Conservation (phyloP, 2,113 vertebrate genomes). For the Arizona elegans region DNA sequence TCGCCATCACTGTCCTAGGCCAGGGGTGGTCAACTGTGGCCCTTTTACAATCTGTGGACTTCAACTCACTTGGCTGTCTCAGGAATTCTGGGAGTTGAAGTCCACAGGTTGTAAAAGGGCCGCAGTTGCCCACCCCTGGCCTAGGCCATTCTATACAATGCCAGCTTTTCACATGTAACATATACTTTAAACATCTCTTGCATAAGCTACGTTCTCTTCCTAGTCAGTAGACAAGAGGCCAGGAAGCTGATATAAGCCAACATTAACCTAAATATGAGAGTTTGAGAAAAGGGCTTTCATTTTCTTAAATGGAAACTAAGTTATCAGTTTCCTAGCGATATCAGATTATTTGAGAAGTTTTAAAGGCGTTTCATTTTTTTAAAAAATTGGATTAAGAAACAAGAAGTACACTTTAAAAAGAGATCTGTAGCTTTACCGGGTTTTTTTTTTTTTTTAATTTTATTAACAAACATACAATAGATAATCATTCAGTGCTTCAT, state of each 20-base stretch:
- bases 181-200: neutral
- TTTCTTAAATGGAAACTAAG: neutral
- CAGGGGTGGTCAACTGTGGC: too few species aligned
- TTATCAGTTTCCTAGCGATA: neutral
- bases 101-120: too few species aligned
- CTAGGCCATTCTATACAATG: too few species aligned
- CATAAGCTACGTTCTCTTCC: neutral
- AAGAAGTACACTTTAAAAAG: neutral
- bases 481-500: too few species aligned
- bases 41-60: too few species aligned
- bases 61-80: too few species aligned
- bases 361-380: neutral
- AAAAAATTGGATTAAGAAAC: neutral
- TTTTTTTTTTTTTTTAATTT: too few species aligned
- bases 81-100: too few species aligned
- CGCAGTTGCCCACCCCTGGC: too few species aligned
- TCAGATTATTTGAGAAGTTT: neutral
- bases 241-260: neutral
- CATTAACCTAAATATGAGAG: neutral
- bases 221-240: neutral
- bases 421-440: accelerated
- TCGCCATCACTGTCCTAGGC: too few species aligned
- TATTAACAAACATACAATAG: too few species aligned
- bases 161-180: too few species aligned
- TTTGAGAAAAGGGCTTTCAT: neutral